phyloP scores from a whole-genome alignment of 2,888 invertebrate species.

The Agrochola litura region DNA sequence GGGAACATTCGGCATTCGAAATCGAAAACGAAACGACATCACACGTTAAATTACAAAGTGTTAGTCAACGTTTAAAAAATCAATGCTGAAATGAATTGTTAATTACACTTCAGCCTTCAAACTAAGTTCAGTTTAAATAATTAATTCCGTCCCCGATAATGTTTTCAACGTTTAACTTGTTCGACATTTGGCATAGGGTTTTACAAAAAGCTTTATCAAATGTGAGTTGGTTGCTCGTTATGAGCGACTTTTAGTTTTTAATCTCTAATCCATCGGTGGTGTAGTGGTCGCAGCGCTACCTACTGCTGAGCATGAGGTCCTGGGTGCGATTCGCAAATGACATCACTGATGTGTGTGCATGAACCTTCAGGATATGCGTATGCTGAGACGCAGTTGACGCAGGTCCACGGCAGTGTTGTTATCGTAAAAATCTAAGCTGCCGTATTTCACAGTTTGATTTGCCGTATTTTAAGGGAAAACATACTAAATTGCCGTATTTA shows the following conservation, averaged over 20 bases:
- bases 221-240: background rate
- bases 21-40: background rate
- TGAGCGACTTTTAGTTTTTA: background rate
- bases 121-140: conserved; percentile 31
- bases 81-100: conserved; percentile 45
- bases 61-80: conserved; percentile 21
- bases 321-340: background rate
- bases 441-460: no score
- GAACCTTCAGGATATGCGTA: no score
- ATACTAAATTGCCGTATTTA: no score
- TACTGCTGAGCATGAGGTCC: background rate
- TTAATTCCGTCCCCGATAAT: background rate
- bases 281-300: background rate
- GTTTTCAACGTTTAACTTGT: conserved; percentile 26
- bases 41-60: background rate
- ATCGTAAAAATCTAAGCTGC: no score
- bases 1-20: background rate
- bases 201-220: conserved; percentile 11
- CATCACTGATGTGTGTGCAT: no score
- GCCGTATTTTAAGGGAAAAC: no score
- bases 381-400: no score
- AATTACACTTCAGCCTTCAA: conserved; percentile 45
- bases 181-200: conserved; percentile 22
- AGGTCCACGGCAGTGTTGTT: no score
- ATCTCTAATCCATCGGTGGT: background rate